Conservation (phyloP, 2,888 invertebrate genomes). For the Myathropa florea region DNA sequence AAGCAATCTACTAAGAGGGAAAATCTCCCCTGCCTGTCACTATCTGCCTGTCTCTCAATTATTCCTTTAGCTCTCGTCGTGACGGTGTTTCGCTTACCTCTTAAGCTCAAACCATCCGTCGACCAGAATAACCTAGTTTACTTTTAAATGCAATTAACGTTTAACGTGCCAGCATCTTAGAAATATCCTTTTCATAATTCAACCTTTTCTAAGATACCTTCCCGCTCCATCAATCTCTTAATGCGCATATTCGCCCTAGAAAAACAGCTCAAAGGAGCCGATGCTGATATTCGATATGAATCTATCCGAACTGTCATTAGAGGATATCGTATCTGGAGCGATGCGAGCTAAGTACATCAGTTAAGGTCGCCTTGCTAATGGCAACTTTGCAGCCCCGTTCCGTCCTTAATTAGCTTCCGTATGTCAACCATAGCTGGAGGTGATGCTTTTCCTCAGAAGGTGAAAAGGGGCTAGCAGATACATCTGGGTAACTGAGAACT, state of each 20-base stretch:
- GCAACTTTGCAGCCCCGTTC: background rate
- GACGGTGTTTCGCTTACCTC: background rate
- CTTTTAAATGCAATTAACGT: conserved; percentile 42
- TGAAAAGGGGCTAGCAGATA: conserved; percentile 1
- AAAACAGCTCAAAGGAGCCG: background rate
- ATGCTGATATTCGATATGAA: conserved; percentile 14
- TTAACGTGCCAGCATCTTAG: conserved; percentile 46
- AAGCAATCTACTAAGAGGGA: conserved; percentile 14
- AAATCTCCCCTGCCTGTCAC: conserved; percentile 15
- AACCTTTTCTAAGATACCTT: background rate
- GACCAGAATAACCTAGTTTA: background rate
- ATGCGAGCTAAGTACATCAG: conserved; percentile 4
- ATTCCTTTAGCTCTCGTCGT: conserved; percentile 6
- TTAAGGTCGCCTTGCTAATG: conserved; percentile 1
- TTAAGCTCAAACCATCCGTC: background rate
- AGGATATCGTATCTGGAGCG: conserved; percentile 8
- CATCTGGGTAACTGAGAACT: background rate
- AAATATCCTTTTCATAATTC: conserved; percentile 46
- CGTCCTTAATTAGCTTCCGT: conserved; percentile 23
- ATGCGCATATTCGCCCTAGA: background rate
- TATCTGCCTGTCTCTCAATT: conserved; percentile 2
- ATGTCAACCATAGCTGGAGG: conserved; percentile 4
- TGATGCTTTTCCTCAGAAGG: background rate
- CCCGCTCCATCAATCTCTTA: background rate
- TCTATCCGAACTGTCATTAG: conserved; percentile 3